Evolutionary conservation across 2,113 vertebrate genomes (phyloP).

Genomic region (Dicrurus megarhynchus): DNA sequence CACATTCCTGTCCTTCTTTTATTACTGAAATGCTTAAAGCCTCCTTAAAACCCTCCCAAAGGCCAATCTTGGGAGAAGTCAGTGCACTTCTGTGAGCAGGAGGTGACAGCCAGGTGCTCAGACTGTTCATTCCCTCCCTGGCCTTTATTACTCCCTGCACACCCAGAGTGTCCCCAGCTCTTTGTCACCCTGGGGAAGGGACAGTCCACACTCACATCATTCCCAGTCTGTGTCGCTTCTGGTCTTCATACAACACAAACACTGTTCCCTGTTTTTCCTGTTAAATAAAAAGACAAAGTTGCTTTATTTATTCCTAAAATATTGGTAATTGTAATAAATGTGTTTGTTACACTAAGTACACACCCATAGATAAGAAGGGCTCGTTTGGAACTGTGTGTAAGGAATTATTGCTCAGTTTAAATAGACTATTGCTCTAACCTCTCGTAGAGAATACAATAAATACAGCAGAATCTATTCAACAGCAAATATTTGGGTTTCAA

Average conservation of each 20-base stretch:
- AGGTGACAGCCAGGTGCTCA: not conserved
- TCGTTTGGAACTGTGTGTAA: not conserved
- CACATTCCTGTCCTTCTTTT: not conserved
- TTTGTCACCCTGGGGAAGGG: not conserved
- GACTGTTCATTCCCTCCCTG: not conserved
- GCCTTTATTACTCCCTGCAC: not conserved
- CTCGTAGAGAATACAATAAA: not conserved
- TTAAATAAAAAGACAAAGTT: conserved; percentile 2
- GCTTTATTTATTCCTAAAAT: not conserved
- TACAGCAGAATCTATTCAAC: not conserved
- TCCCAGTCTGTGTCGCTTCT: conserved; percentile 67
- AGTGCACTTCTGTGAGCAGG: not conserved
- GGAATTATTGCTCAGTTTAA: not conserved
- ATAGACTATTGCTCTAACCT: not conserved
- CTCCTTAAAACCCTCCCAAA: not conserved
- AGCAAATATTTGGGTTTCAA: not conserved
- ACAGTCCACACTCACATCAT: conserved; percentile 73
- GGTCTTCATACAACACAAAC: conserved; percentile 73
- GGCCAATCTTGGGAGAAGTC: too few relatives aligned
- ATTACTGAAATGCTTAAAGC: not conserved
- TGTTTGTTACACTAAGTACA: not conserved
- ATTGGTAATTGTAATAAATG: not conserved
- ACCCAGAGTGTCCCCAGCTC: not conserved
- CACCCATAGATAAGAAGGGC: not conserved
- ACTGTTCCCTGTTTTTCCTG: conserved; percentile 77